Evolutionary conservation across 2,888 invertebrate species (phyloP).

Genomic region (Andrena bicolor): DNA sequence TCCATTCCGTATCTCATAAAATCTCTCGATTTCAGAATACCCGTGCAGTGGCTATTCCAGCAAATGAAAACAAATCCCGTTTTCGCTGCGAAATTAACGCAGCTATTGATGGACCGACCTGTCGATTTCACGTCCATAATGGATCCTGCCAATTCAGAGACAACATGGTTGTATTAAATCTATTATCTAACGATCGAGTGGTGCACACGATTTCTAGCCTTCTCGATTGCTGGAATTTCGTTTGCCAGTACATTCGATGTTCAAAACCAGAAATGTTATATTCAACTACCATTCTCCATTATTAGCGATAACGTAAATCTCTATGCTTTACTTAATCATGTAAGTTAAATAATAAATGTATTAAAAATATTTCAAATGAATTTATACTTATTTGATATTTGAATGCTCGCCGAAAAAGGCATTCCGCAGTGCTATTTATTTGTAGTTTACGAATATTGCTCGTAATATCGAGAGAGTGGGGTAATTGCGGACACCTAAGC

Average conservation of each 20-base stretch:
- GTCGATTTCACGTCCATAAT: constrained; percentile 49
- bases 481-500: too few relatives aligned
- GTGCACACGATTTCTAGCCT: constrained; percentile 42
- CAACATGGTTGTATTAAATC: constrained; percentile 63
- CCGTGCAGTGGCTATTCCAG: constrained; percentile 72
- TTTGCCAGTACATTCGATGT: background rate
- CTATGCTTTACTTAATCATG: background rate
- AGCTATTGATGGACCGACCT: constrained; percentile 60
- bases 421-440: too few relatives aligned
- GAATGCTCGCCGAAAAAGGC: too few relatives aligned
- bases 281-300: background rate
- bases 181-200: constrained; percentile 16
- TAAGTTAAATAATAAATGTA: constrained; percentile 4
- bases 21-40: constrained; percentile 66
- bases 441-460: too few relatives aligned
- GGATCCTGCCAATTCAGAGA: constrained; percentile 64
- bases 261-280: background rate
- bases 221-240: background rate
- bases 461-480: too few relatives aligned
- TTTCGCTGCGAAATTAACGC: constrained; percentile 70
- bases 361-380: background rate
- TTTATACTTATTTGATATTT: background rate
- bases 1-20: background rate
- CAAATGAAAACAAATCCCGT: constrained; percentile 77
- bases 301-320: background rate